phyloP scores from a whole-genome alignment of 2,888 invertebrate genomes.

The Idaea straminata region DNA sequence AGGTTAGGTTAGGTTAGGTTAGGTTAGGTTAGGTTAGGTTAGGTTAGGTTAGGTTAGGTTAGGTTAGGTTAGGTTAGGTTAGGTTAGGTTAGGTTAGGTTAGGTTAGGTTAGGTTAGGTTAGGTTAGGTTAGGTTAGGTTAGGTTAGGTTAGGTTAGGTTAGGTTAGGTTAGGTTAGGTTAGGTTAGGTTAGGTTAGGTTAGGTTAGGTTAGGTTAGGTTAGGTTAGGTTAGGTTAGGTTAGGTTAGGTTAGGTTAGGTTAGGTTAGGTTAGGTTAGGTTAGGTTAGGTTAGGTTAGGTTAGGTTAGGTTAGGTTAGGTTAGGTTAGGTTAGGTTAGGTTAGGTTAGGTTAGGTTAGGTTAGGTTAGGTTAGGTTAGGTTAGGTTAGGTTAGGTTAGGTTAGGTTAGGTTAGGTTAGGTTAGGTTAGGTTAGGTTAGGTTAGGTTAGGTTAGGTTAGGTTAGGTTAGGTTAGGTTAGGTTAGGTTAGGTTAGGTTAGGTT shows the following conservation, averaged over 20 bases:
- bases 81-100: constrained; percentile 1
- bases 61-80: constrained; percentile 1
- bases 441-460: constrained; percentile 1
- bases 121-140: constrained; percentile 1
- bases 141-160: constrained; percentile 1
- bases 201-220: constrained; percentile 1
- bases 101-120: constrained; percentile 1
- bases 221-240: constrained; percentile 1
- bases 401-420: constrained; percentile 1
- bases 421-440: constrained; percentile 1
- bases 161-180: constrained; percentile 1
- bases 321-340: constrained; percentile 1
- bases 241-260: constrained; percentile 1
- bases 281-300: constrained; percentile 1
- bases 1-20: constrained; percentile 1
- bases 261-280: constrained; percentile 1
- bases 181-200: constrained; percentile 1
- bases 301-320: constrained; percentile 1
- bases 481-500: constrained; percentile 1
- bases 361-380: constrained; percentile 1
- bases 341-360: constrained; percentile 1
- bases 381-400: constrained; percentile 1
- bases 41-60: constrained; percentile 1
- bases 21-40: constrained; percentile 1
- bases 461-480: constrained; percentile 1